These are phyloP conservation scores for Aphidius ervi DNA, from an alignment of 1,140 invertebrate genomes.

Conservation along the genomic window DNA sequence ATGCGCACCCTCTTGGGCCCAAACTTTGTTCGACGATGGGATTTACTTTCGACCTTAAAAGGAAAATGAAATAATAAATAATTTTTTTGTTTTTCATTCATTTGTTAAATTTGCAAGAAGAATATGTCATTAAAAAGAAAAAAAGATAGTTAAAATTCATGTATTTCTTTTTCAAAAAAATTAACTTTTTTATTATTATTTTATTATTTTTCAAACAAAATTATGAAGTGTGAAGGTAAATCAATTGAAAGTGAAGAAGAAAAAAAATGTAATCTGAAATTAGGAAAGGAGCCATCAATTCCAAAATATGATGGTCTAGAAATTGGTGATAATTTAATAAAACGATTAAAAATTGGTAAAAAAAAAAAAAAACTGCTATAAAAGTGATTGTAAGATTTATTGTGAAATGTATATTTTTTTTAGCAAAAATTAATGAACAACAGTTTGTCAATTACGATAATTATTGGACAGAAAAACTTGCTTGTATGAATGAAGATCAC, in stretches of 20 bases:
- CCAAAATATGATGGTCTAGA: slow-evolving; percentile 7
- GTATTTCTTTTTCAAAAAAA: too few species aligned
- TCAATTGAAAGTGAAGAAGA: slow-evolving; percentile 1
- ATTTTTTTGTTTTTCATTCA: too few species aligned
- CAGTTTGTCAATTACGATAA: slow-evolving; percentile 7
- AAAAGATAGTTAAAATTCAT: too few species aligned
- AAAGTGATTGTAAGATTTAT: too few species aligned
- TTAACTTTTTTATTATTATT: neutral
- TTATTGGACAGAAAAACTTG: neutral
- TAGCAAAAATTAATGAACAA: slow-evolving; percentile 4
- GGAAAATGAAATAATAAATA: too few species aligned
- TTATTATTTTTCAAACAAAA: neutral
- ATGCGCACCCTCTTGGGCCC: too few species aligned
- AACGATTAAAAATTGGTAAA: slow-evolving; percentile 3
- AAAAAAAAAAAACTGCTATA: too few species aligned
- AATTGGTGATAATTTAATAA: slow-evolving; percentile 5
- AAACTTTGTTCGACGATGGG: too few species aligned
- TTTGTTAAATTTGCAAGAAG: too few species aligned
- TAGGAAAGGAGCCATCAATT: neutral
- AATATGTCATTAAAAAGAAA: too few species aligned
- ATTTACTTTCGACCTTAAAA: too few species aligned
- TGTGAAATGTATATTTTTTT: neutral
- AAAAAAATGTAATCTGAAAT: neutral
- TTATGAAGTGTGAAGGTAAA: neutral
- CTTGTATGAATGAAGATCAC: slow-evolving; percentile 4